Base-by-base conservation (phyloP, 2,888 invertebrate genomes). In the Drosophila pegasa region DNA sequence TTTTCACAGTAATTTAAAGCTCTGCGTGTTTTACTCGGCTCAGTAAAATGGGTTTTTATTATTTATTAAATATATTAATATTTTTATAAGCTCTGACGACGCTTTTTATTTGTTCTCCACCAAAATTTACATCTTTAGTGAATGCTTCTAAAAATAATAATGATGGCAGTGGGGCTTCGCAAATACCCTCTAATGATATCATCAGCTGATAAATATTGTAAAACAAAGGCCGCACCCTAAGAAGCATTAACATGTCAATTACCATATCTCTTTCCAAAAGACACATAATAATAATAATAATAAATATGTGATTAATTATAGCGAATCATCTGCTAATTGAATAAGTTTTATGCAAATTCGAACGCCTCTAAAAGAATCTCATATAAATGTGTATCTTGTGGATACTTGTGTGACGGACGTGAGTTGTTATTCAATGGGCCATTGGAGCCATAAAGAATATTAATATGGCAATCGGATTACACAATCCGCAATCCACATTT, bases 101-200 rank as follows among this genome's bases (percentile, higher is more conserved):
- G 20, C 0, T 1, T 16, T 14, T 45, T 29, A 27, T 33, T 54
- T 54, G 27, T 29, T 55, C 14, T 9, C n/a, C 22, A 2, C 22
- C 14, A 27, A 56, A 66, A 65, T 50, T 50, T 51, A 67, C 67
- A 67, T 56, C 7, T 63, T 25, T n/a, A 16, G 31, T 10, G 25
- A 45, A 25, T 31, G n/a, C 12, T 20, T 40, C 29, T 77, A 60
- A 31, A 50, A 72, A 77, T 72, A 77, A 45, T 38, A 40, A 57
- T 76, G 67, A 76, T 76, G 58, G 47, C 52, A 57, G 20, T 12
- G 38, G 51, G 38, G 2, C 7, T 7, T 3, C 14, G 29, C 31
- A 38, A 43, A 45, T 45, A 55, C 45, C 61, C 45, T 51, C 31
- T 67, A 63, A 77, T 77, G 75, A 76, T 67, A 67, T 75, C 72